phyloP scores from a whole-genome alignment of 2,797 vertebrate species.

The Fundulus diaphanus region DNA sequence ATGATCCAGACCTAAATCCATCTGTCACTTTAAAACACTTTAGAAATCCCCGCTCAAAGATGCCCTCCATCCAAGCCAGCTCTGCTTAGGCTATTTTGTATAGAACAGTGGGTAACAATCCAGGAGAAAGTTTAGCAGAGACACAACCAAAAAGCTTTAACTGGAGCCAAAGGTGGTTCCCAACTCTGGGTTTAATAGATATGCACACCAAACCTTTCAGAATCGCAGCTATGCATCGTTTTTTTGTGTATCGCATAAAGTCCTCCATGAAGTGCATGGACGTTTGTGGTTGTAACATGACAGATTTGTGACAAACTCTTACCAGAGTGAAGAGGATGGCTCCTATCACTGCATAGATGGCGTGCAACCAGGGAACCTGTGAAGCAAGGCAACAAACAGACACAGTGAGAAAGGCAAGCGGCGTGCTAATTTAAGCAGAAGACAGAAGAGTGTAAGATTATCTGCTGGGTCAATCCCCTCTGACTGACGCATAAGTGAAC shows the following conservation, averaged over 20 bases:
- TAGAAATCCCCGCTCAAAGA: too few species aligned
- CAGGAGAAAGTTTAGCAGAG: too few species aligned
- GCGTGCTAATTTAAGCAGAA: slow-evolving; percentile 47
- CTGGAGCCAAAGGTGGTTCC: too few species aligned
- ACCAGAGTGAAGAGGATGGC: slow-evolving; percentile 94
- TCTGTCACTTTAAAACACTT: background rate
- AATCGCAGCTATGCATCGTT: background rate
- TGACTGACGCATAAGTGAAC: slow-evolving; percentile 13
- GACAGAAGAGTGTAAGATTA: slow-evolving; percentile 39
- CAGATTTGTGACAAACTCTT: slow-evolving; percentile 54
- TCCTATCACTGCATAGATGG: slow-evolving; percentile 86
- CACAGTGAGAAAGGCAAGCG: slow-evolving; percentile 31
- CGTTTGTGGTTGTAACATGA: background rate
- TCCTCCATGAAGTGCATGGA: background rate
- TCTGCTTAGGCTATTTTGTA: too few species aligned
- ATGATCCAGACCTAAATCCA: background rate
- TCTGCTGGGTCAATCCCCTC: slow-evolving; percentile 56
- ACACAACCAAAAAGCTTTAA: too few species aligned
- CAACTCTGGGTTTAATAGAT: too few species aligned
- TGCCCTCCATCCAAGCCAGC: too few species aligned
- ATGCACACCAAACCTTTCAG: too few species aligned
- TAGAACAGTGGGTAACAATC: too few species aligned
- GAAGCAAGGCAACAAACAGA: slow-evolving; percentile 31
- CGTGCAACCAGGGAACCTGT: slow-evolving; percentile 94
- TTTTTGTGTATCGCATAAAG: background rate